phyloP scores from a whole-genome alignment of 2,888 invertebrate species.

The Linyphia triangularis region DNA sequence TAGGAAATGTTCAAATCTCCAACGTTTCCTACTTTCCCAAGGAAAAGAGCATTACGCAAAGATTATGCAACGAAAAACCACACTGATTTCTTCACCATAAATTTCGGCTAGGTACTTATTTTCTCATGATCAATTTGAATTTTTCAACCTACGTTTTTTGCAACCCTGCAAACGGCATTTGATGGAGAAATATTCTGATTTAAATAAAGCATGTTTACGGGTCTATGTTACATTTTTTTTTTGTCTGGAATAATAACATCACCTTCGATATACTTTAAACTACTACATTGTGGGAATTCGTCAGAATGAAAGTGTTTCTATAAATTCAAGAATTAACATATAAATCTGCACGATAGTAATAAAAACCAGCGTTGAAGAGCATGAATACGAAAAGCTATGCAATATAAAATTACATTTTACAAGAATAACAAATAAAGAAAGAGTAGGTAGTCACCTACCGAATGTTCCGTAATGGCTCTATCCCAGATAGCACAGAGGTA shows the following conservation, averaged over 20 bases:
- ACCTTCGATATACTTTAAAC: neutral
- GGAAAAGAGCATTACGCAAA: conserved; percentile 26
- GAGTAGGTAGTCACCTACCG: too few relatives aligned
- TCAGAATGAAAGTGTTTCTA: neutral
- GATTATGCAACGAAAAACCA: conserved; percentile 34
- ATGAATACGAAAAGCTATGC: too few relatives aligned
- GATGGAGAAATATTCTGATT: neutral
- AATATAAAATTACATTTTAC: too few relatives aligned
- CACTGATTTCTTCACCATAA: conserved; percentile 19
- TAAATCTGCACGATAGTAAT: too few relatives aligned
- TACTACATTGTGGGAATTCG: neutral
- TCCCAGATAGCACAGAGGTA: too few relatives aligned
- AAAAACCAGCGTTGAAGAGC: too few relatives aligned
- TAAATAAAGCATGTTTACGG: neutral
- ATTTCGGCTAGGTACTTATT: conserved; percentile 26
- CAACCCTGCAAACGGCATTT: neutral
- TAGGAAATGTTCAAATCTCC: neutral
- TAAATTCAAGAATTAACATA: neutral
- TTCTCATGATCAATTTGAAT: conserved; percentile 29
- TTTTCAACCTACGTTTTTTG: conserved; percentile 5
- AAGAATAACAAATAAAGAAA: too few relatives aligned
- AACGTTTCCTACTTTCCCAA: neutral
- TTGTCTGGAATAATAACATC: neutral
- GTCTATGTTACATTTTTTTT: neutral
- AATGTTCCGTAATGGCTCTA: too few relatives aligned